phyloP scores from a whole-genome alignment of 1,140 invertebrate species.

The Papilio aristodemus region DNA sequence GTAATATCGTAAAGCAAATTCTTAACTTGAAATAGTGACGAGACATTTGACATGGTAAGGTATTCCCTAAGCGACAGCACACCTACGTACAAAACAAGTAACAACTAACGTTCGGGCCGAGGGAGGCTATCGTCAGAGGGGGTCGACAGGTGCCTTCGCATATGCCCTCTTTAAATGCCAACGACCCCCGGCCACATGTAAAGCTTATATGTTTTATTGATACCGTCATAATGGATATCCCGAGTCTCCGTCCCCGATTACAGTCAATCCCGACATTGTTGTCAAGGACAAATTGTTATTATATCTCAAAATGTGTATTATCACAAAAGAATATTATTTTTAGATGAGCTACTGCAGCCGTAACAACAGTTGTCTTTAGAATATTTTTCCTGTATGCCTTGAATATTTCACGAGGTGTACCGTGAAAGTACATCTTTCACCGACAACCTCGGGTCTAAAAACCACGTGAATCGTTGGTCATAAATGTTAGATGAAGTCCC shows the following conservation, averaged over 20 bases:
- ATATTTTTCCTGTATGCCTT: not conserved
- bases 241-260: conserved; percentile 18
- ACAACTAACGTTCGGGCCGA: conserved; percentile 57
- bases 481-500: not conserved
- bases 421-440: not conserved
- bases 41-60: not conserved
- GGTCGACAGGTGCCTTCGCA: conserved; percentile 56
- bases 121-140: conserved; percentile 53
- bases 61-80: conserved; percentile 13
- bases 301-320: not conserved
- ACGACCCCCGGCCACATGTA: conserved; percentile 49
- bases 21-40: not conserved
- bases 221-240: conserved; percentile 43
- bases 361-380: not conserved
- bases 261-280: conserved; percentile 13
- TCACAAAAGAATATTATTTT: not conserved
- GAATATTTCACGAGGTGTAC: not conserved
- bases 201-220: conserved; percentile 56
- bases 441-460: not conserved
- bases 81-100: conserved; percentile 48
- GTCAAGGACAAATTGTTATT: conserved; percentile 6
- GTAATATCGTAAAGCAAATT: too few relatives aligned
- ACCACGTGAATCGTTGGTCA: not conserved
- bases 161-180: conserved; percentile 63
- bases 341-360: not conserved